phyloP scores from a whole-genome alignment of 2,888 invertebrate species.

The Pachymerium ferrugineum region DNA sequence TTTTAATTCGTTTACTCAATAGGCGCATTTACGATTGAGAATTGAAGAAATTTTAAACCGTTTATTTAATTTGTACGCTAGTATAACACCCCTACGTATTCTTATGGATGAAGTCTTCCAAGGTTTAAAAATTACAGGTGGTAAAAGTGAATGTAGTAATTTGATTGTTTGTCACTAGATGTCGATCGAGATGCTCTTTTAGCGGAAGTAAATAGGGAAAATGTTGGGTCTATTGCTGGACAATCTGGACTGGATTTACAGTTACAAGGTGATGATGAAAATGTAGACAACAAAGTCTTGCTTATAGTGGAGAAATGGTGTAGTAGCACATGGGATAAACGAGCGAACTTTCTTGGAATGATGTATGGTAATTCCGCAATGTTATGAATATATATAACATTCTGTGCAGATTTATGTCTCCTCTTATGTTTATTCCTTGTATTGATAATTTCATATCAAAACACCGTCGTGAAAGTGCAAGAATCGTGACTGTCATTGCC shows the following conservation, averaged over 20 bases:
- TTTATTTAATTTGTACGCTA: constrained; percentile 32
- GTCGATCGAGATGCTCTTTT: constrained; percentile 27
- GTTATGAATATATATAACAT: too few relatives aligned
- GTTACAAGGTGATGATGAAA: constrained; percentile 25
- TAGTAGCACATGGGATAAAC: too few relatives aligned
- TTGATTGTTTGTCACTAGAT: neutral
- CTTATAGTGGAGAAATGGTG: neutral
- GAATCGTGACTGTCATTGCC: too few relatives aligned
- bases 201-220: constrained; percentile 20
- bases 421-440: too few relatives aligned
- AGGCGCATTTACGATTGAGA: constrained; percentile 28
- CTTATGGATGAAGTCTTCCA: constrained; percentile 33
- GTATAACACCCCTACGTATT: constrained; percentile 30
- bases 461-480: too few relatives aligned
- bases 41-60: constrained; percentile 31
- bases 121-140: constrained; percentile 8
- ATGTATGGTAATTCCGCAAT: too few relatives aligned
- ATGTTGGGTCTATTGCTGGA: neutral
- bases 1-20: neutral
- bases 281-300: neutral
- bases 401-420: too few relatives aligned
- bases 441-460: too few relatives aligned
- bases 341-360: too few relatives aligned
- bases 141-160: neutral
- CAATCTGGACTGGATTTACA: constrained; percentile 30